Evolutionary conservation across 2,888 invertebrate genomes (phyloP), one percentile per base, ranked within the genome.

Genomic region (Aspidiotus rigidus): DNA sequence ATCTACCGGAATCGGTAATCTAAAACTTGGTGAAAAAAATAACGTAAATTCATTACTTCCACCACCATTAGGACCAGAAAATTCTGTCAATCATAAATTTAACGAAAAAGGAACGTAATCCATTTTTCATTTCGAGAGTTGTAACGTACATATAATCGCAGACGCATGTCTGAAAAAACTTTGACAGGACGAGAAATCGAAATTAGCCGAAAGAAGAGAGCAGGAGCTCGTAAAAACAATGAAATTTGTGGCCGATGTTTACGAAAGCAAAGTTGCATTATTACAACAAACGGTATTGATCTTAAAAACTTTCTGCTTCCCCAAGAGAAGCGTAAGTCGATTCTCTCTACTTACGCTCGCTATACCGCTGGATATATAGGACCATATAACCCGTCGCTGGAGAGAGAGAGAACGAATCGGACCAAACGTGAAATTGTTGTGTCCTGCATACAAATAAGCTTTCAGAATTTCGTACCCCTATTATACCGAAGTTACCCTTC

Each of bases 361-460:
- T 49, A 49, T 49, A n/a, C 49, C 49, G 49, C 49, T 49, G 49
- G 11, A 11, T 11, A 11, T 49, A 11, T 6, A n/a, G 11, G 10
- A 49, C 49, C 49, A 49, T 28, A 28, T 28, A 15, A 53, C 63
- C 64, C 64, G 42, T 39, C 40, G 28, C 13, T 55, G 39, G 8
- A 16, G 53, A 15, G 28, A 15, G 28, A 63, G 13, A 54, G 56
- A 56, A 61, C 60, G 17, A 69, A 61, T 69, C 62, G 69, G 62
- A 69, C 74, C 73, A 72, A 73, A 74, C 74, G 75, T 73, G 74
- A 72, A 74, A 73, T 71, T 72, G 74, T 74, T 74, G 74, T 74
- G 74, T 73, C 75, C 73, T 72, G 74, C 75, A 73, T 74, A 75
- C 75, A 75, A 74, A 75, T 76, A 76, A 76, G 73, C 74, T 73